Evolutionary conservation across 1,140 invertebrate species (phyloP).

Genomic region (Papilio helenus): DNA sequence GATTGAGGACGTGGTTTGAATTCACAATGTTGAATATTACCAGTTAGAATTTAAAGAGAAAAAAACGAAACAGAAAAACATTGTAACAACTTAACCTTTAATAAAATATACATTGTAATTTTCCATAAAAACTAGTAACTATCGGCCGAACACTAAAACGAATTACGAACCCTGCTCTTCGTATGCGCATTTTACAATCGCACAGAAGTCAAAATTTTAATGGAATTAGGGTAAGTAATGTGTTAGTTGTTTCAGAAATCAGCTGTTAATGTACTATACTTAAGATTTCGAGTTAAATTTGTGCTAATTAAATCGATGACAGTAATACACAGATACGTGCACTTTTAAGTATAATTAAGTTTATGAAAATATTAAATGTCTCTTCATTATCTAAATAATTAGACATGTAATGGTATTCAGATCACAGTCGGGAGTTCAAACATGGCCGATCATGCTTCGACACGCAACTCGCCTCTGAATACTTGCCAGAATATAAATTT

Average conservation of each 20-base stretch:
- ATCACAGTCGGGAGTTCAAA: conserved; percentile 28
- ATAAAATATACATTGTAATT: no score
- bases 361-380: background rate
- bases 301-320: background rate
- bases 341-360: background rate
- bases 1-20: conserved; percentile 12
- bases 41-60: background rate
- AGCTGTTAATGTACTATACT: no score
- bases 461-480: conserved; percentile 45
- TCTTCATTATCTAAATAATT: background rate
- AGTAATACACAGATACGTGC: background rate
- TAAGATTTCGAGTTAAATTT: background rate
- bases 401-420: background rate
- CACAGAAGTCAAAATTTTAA: no score
- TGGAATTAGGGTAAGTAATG: no score
- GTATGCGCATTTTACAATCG: no score
- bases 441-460: conserved; percentile 25
- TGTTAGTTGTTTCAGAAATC: no score
- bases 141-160: no score
- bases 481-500: conserved; percentile 62
- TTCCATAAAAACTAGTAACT: no score
- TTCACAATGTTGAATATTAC: background rate
- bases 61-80: background rate
- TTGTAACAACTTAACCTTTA: no score
- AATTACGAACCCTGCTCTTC: no score